Base-by-base conservation (phyloP, 2,113 vertebrate genomes). In the Ardeotis arabs region DNA sequence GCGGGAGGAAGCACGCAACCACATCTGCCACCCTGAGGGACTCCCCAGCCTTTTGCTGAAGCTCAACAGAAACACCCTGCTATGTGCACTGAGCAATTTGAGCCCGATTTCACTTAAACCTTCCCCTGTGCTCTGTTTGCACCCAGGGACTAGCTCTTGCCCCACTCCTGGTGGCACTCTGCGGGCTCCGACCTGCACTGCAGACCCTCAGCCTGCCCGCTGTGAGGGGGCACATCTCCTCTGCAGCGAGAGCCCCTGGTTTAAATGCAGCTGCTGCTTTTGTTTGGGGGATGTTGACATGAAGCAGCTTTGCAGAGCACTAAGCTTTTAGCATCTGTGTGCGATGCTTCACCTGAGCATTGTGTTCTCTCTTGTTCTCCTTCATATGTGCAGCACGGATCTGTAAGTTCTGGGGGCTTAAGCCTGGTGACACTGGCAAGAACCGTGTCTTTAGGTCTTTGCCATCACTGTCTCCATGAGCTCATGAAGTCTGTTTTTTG, bases 381-480 rank as follows among this genome's bases (percentile, higher is more conserved):
- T 20, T 75, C 22, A 2, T 33, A 35, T 1, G 1, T 16, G 28
- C 47, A 67, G 33, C 47, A 50, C 1, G 3, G 63, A 37, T 25
- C 35, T 15, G 16, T 72, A 47, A 33, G 28, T 64, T 68, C 14
- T 12, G 5, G 5, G 49, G 24, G 18, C 2, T 29, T 76, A 33
- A 72, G 18, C 39, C 56, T n/a, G 3, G n/a, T 56, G 20, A 27
- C 21, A 2, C 29, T 23, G 41, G 29, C 3, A 50, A 72, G 25
- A 77, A 2, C 25, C 3, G 1, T 10, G 2, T 52, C 49, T 50
- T 76, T n/a, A 14, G 37, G 17, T 41, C 35, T 69, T n/a, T 29
- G 14, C 47, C 18, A 2, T 53, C 0, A 0, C 45, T 1, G 0
- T 31, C 20, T 7, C 25, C 0, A 0, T 29, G 5, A 37, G 50